Conservation (phyloP, 2,113 vertebrate genomes). For the Notothenia rossii region DNA sequence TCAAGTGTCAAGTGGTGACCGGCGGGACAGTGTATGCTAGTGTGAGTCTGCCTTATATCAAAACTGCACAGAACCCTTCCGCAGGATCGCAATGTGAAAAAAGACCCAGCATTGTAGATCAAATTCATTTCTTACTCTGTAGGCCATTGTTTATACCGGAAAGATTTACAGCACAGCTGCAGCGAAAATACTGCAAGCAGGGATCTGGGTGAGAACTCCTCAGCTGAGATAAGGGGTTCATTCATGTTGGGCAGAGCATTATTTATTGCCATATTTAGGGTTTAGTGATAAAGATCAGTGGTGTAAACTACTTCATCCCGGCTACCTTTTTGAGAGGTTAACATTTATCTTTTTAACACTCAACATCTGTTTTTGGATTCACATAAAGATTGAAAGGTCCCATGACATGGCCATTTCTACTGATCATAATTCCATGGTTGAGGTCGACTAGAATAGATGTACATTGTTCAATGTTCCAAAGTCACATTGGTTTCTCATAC, state of each 20-base stretch:
- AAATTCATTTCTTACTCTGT: conserved; percentile 35
- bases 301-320: not conserved
- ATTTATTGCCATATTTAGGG: conserved; percentile 3
- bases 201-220: conserved; percentile 7
- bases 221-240: conserved; percentile 7
- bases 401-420: too few relatives aligned
- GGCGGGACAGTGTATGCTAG: conserved; percentile 21
- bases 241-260: conserved; percentile 6
- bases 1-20: conserved; percentile 56
- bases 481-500: too few relatives aligned
- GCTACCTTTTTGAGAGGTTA: not conserved
- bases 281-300: not conserved
- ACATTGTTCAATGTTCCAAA: too few relatives aligned
- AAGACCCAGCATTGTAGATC: conserved; percentile 24
- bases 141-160: conserved; percentile 33
- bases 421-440: too few relatives aligned
- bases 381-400: not conserved
- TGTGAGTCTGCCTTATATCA: conserved; percentile 57
- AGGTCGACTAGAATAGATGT: too few relatives aligned
- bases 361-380: not conserved
- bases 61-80: conserved; percentile 2
- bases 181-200: conserved; percentile 30
- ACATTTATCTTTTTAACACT: not conserved
- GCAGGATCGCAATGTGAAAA: conserved; percentile 10
- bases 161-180: conserved; percentile 59